Evolutionary conservation across 2,797 vertebrate genomes (phyloP).

Genomic region (Sebastes hopkinsi): DNA sequence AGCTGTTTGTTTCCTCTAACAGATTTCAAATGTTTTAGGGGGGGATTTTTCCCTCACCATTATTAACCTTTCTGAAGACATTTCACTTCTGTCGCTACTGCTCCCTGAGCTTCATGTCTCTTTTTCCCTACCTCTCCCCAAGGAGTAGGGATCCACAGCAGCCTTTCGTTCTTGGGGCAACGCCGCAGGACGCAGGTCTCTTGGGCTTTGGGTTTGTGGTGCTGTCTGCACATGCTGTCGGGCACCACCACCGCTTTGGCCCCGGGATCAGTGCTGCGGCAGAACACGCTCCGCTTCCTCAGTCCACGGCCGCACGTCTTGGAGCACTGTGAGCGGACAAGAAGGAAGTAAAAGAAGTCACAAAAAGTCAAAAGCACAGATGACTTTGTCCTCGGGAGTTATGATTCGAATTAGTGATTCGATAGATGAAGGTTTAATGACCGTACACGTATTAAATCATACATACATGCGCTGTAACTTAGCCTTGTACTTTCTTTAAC

Average conservation of each 20-base stretch:
- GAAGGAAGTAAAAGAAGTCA: background rate
- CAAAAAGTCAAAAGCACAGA: background rate
- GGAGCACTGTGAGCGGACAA: constrained; percentile 85
- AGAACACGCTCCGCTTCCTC: constrained; percentile 89
- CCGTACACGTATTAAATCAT: background rate
- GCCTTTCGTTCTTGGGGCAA: constrained; percentile 91
- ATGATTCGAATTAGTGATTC: background rate
- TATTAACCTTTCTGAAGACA: background rate
- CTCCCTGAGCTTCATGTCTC: background rate
- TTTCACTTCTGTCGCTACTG: background rate
- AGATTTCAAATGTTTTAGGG: background rate
- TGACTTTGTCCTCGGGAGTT: background rate
- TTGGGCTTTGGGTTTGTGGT: constrained; percentile 85
- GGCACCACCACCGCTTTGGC: constrained; percentile 79
- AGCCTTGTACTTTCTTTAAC: constrained; percentile 32
- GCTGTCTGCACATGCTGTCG: constrained; percentile 85
- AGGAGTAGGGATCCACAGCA: constrained; percentile 89
- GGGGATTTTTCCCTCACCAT: background rate
- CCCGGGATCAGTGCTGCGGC: constrained; percentile 81
- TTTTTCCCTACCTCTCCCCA: constrained; percentile 91
- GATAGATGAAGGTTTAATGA: constrained; percentile 8
- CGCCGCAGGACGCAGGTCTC: constrained; percentile 91
- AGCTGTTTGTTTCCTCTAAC: background rate
- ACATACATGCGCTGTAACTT: background rate
- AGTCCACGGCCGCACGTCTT: constrained; percentile 95